These are phyloP conservation scores for Lasioglossum oenotherae DNA, from an alignment of 2,888 invertebrate genomes.

Conservation along the genomic window DNA sequence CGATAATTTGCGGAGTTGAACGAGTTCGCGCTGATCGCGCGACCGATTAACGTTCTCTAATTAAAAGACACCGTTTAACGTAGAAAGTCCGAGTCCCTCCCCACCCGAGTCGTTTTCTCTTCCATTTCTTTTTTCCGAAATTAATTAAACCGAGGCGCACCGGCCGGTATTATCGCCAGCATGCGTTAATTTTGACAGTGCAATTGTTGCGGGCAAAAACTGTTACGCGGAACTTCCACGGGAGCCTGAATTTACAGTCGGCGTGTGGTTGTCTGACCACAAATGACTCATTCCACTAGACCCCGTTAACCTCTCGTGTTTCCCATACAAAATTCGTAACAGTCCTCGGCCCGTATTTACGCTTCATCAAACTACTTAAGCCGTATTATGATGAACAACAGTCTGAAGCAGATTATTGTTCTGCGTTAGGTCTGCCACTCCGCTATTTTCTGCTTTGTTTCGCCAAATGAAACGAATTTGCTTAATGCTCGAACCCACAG, in stretches of 20 bases:
- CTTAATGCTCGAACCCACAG: not conserved
- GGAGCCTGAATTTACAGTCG: conserved; percentile 35
- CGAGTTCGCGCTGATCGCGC: conserved; percentile 8
- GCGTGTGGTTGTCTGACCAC: conserved; percentile 36
- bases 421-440: not conserved
- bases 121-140: not conserved
- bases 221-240: conserved; percentile 23
- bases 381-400: conserved; percentile 40
- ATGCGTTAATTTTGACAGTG: conserved; percentile 28
- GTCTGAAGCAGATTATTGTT: conserved; percentile 21
- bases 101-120: not conserved
- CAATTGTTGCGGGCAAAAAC: conserved; percentile 35
- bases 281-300: conserved; percentile 44
- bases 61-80: conserved; percentile 18
- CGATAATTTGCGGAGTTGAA: not conserved
- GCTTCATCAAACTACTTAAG: conserved; percentile 36
- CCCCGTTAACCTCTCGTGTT: conserved; percentile 17
- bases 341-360: conserved; percentile 42
- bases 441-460: not conserved
- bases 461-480: not conserved
- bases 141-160: conserved; percentile 25
- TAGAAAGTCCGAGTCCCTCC: not conserved
- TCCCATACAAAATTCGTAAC: conserved; percentile 41
- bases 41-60: conserved; percentile 17
- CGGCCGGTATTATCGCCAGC: conserved; percentile 10